A percentile compares a stretch with the other conserved stretches of the same genome.
phyloP scores from a whole-genome alignment of 2,113 vertebrate genomes.

The Scopus umbretta region DNA sequence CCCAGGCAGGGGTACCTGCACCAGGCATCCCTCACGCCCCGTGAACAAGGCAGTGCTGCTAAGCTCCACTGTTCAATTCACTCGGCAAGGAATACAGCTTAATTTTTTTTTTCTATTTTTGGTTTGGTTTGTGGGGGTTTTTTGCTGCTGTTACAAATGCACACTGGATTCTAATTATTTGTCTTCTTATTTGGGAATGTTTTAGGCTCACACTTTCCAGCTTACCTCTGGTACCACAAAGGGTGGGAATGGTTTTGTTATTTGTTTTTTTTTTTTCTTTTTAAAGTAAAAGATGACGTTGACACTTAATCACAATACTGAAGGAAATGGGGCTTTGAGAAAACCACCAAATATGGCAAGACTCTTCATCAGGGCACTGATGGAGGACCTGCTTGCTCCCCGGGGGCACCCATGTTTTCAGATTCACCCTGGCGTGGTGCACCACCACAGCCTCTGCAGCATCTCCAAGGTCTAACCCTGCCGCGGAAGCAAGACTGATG shows the following conservation, averaged over 20 bases:
- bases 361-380: accelerated
- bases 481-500: background rate
- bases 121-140: background rate
- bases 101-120: background rate
- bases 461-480: background rate
- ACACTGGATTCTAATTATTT: background rate
- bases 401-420: background rate
- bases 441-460: background rate
- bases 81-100: background rate
- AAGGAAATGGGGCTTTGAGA: background rate
- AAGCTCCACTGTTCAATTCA: background rate
- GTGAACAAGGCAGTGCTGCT: background rate
- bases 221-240: slow-evolving; percentile 34
- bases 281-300: background rate
- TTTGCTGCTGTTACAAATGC: background rate
- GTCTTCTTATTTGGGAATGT: background rate
- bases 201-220: background rate
- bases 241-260: background rate
- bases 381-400: background rate
- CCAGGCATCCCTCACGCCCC: background rate
- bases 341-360: background rate
- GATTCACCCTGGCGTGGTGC: background rate
- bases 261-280: background rate
- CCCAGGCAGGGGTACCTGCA: background rate
- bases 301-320: slow-evolving; percentile 5